Evolutionary conservation across 1,140 invertebrate genomes (phyloP).

Genomic region (Bombus difficillimus): DNA sequence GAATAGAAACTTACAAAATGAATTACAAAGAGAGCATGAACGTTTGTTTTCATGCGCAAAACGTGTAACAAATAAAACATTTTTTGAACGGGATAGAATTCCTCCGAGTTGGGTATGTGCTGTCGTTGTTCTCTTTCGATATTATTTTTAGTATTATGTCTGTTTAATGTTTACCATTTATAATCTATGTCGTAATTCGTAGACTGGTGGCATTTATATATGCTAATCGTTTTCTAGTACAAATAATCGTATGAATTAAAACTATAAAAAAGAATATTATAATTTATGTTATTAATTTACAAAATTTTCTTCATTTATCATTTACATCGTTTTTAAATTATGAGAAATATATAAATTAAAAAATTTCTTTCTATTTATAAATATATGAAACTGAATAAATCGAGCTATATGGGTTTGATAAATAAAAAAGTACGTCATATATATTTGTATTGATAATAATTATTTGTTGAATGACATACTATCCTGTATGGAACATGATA

Average conservation of each 20-base stretch:
- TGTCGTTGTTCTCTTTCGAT: slow-evolving; percentile 76
- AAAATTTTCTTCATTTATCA: slow-evolving; percentile 15
- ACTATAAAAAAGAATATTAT: slow-evolving; percentile 4
- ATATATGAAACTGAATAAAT: not conserved
- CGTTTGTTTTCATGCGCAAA: slow-evolving; percentile 85
- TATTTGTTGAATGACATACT: slow-evolving; percentile 60
- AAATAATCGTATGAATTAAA: slow-evolving; percentile 23
- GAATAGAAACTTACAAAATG: slow-evolving; percentile 88
- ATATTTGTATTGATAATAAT: slow-evolving; percentile 46
- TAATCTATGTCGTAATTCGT: slow-evolving; percentile 4
- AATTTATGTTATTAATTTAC: not conserved
- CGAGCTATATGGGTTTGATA: slow-evolving; percentile 36
- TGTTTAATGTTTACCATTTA: not conserved
- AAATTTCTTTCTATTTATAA: slow-evolving; percentile 26
- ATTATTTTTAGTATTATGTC: slow-evolving; percentile 72
- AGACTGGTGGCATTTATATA: not conserved
- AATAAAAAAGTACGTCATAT: slow-evolving; percentile 40
- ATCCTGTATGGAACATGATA: slow-evolving; percentile 80
- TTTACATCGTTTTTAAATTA: slow-evolving; percentile 25
- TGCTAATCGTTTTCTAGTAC: slow-evolving; percentile 12
- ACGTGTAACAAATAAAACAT: slow-evolving; percentile 79
- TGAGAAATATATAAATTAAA: slow-evolving; percentile 31
- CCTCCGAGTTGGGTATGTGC: slow-evolving; percentile 77
- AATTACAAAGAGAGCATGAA: slow-evolving; percentile 87
- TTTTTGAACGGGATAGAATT: slow-evolving; percentile 73